Conservation (phyloP, 2,888 invertebrate species). For the Lymantria monacha region DNA sequence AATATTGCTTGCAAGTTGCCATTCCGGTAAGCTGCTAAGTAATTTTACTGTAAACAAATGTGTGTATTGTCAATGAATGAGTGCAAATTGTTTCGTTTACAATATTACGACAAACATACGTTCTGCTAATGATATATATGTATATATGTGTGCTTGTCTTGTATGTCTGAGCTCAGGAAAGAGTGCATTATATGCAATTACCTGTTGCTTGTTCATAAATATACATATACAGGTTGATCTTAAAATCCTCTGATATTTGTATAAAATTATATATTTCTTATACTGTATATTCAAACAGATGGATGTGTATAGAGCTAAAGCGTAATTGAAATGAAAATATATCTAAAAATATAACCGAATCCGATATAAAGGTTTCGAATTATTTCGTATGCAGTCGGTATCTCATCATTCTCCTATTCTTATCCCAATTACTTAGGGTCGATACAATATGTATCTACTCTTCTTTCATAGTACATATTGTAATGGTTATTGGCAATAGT, state of each 20-base stretch:
- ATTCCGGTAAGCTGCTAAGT: neutral
- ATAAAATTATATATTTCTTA: too few relatives aligned
- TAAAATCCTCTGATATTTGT: neutral
- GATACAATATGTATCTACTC: too few relatives aligned
- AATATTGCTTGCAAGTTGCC: neutral
- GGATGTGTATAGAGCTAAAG: too few relatives aligned
- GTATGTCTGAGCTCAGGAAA: neutral
- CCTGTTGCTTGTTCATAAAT: neutral
- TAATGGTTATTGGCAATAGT: too few relatives aligned
- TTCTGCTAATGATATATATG: constrained; percentile 3
- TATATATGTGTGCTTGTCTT: constrained; percentile 9
- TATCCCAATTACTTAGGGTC: too few relatives aligned
- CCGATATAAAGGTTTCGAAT: too few relatives aligned
- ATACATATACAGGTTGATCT: neutral
- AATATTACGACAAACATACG: neutral
- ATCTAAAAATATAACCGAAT: too few relatives aligned
- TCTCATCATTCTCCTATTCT: too few relatives aligned
- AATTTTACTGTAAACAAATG: neutral
- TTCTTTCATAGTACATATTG: too few relatives aligned
- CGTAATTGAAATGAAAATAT: too few relatives aligned
- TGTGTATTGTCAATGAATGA: neutral
- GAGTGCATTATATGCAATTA: neutral
- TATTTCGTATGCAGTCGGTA: too few relatives aligned
- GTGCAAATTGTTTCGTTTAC: neutral
- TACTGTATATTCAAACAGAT: too few relatives aligned